Percentiles rank a stretch among this genome's conserved stretches.
phyloP scores from a whole-genome alignment of 2,113 vertebrate species.

The Polypterus bichir region DNA sequence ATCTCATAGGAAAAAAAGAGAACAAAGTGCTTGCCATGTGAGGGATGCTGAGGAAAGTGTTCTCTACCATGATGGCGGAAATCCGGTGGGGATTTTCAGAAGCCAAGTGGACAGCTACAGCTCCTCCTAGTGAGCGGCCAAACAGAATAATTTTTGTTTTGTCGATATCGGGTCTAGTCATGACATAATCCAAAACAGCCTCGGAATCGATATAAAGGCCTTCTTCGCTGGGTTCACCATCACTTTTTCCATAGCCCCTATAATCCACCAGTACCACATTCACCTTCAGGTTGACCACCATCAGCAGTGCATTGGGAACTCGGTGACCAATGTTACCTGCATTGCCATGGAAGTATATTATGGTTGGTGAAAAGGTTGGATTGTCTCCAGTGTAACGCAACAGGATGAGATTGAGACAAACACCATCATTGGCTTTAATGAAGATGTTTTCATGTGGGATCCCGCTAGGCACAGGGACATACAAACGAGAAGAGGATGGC shows the following conservation, averaged over 20 bases:
- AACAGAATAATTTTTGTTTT: constrained; percentile 94
- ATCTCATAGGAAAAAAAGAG: constrained; percentile 87
- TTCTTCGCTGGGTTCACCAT: constrained; percentile 86
- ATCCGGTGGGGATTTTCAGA: constrained; percentile 88
- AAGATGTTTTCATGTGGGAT: constrained; percentile 90
- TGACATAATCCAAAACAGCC: constrained; percentile 87
- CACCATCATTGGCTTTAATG: constrained; percentile 88
- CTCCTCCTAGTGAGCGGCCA: constrained; percentile 91
- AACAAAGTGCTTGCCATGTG: constrained; percentile 97
- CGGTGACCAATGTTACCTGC: constrained; percentile 95
- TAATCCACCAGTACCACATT: constrained; percentile 91
- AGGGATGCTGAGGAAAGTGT: constrained; percentile 96
- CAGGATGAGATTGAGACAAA: constrained; percentile 87
- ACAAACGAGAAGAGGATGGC: constrained; percentile 90
- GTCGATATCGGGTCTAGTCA: constrained; percentile 93
- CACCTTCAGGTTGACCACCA: constrained; percentile 94
- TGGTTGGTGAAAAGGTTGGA: constrained; percentile 64
- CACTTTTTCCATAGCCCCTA: constrained; percentile 91
- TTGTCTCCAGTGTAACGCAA: constrained; percentile 85
- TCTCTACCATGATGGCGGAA: constrained; percentile 88
- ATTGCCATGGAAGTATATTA: constrained; percentile 96
- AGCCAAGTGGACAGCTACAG: constrained; percentile 85
- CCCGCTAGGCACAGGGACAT: constrained; percentile 90
- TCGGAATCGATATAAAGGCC: constrained; percentile 86
- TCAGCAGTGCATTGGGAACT: constrained; percentile 86